A percentile compares a stretch with the other conserved stretches of the same genome.
These are phyloP conservation scores for Danionella dracula DNA, from an alignment of 2,797 vertebrate genomes.

Conservation along the genomic window DNA sequence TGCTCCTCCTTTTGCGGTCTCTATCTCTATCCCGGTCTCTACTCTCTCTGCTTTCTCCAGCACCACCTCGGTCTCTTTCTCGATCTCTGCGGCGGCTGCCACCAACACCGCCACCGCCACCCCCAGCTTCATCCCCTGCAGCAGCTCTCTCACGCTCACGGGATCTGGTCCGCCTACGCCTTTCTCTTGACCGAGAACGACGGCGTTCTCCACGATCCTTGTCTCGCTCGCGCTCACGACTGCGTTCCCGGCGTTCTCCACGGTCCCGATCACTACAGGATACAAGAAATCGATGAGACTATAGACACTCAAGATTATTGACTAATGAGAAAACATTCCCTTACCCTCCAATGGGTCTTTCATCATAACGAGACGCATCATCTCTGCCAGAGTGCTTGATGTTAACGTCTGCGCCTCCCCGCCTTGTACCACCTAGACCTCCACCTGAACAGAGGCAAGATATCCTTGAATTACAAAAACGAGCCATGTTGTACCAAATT, in stretches of 20 bases:
- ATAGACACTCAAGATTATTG: too few species aligned
- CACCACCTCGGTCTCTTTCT: conserved; percentile 52
- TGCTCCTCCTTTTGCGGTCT: conserved; percentile 52
- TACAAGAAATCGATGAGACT: conserved; percentile 7
- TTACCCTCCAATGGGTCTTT: conserved; percentile 66
- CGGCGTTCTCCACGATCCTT: conserved; percentile 74
- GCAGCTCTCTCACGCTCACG: conserved; percentile 62
- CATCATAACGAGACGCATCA: conserved; percentile 76
- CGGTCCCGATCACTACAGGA: conserved; percentile 68
- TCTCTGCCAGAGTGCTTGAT: conserved; percentile 90
- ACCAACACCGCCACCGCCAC: conserved; percentile 34
- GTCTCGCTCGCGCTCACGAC: conserved; percentile 77
- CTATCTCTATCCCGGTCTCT: conserved; percentile 69
- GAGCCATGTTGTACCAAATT: too few species aligned
- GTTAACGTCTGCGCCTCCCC: conserved; percentile 89
- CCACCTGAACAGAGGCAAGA: conserved; percentile 55
- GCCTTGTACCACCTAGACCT: conserved; percentile 70
- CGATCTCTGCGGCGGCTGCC: conserved; percentile 60
- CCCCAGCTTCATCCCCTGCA: conserved; percentile 26
- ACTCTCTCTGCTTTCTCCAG: conserved; percentile 65
- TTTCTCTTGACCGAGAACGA: conserved; percentile 72
- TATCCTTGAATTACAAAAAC: too few species aligned
- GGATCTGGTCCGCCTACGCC: conserved; percentile 66
- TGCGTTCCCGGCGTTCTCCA: conserved; percentile 75
- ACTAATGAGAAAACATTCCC: conserved; percentile 20